Base-by-base conservation (phyloP, 2,888 invertebrate species). In the Heliconius cydno region DNA sequence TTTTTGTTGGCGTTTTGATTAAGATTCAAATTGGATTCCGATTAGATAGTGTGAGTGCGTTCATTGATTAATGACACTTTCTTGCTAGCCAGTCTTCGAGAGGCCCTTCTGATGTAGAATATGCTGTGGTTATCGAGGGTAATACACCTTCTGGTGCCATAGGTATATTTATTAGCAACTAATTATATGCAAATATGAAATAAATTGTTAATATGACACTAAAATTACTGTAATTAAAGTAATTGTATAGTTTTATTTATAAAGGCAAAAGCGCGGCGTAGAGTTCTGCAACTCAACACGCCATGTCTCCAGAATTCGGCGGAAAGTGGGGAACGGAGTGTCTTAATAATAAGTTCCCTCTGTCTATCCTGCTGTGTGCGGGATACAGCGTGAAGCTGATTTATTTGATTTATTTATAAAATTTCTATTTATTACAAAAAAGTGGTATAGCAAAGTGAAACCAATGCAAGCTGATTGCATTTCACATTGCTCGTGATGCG, bases 51-150 rank as follows among this genome's bases (percentile, higher is more conserved):
- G 82, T 60, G 82, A 80, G 83, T 80, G 77, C 80, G 82, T 85
- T 88, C 83, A 88, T 89, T 90, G 90, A 91, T 91, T 90, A 88
- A 91, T 91, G 88, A 88, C 85, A 85, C 84, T 88, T 88, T 88
- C 87, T 87, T 88, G 79, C 77, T 77, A 38, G 19, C 52, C 3
- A 52, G 77, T 41, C 81, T 68, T 65, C 74, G 76, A 75, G 63
- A 78, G 80, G 76, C 80, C 77, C 81, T 80, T 79, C 81, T 80
- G 78, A 80, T 83, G 77, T 70, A 34, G 38, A 46, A 72, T 80
- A 57, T 52, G 38, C 60, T 13, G 68, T 63, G 63, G 67, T 68
- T 41, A 46, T 28, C 28, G 28, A 75, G 30, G 46, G 28, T 68
- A 79, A 76, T 76, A 75, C 46, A 38, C 63, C 57, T 41, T 19